Base-by-base conservation (phyloP, 2,113 vertebrate species). In the Perca fluviatilis region DNA sequence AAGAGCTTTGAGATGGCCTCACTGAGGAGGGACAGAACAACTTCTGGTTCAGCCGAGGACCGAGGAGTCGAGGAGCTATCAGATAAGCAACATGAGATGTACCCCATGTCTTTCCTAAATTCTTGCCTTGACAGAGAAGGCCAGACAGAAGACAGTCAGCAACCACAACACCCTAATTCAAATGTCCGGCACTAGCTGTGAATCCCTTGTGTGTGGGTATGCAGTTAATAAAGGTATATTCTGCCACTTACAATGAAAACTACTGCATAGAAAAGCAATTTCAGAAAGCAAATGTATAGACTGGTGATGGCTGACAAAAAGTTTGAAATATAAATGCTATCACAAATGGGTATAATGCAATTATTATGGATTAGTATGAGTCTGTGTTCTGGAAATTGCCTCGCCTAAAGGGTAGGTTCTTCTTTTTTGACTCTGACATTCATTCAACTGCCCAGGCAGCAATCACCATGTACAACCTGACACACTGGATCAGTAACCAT, bases 401-500 rank as follows among this genome's bases (percentile, higher is more conserved):
- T 54, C 30, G n/a, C 13, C 21, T 50, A 30, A 58, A 57, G 1
- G 23, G 16, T 43, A n/a, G 40, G 47, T 27, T n/a, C 19, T 53
- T 13, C 47, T 27, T 18, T 19, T 46, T 13, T 33, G 21, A 46
- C 14, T 56, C 69, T 43, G n/a, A 46, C 30, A 65, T 62, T 64
- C 14, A 54, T 69, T 79, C 8, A 62, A 40, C 27, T 23, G 56
- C 50, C 79, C 25, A 13, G 36, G 23, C 7, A 11, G n/a, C 1
- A 5, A 46, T 69, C 19, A 50, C 67, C 40, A 8, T 30, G 46
- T 16, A 58, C 67, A 84, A 77, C 63, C 70, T 11, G 61, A 79
- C 77, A 61, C 19, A 1, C 63, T 15, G 33, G 57, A 77, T 87
- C 67, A 50, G 70, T 53, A 80, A 80, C 67, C 66, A 40, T 66